These are phyloP conservation scores for Vanessa atalanta DNA, from an alignment of 1,140 invertebrate genomes.

Conservation along the genomic window DNA sequence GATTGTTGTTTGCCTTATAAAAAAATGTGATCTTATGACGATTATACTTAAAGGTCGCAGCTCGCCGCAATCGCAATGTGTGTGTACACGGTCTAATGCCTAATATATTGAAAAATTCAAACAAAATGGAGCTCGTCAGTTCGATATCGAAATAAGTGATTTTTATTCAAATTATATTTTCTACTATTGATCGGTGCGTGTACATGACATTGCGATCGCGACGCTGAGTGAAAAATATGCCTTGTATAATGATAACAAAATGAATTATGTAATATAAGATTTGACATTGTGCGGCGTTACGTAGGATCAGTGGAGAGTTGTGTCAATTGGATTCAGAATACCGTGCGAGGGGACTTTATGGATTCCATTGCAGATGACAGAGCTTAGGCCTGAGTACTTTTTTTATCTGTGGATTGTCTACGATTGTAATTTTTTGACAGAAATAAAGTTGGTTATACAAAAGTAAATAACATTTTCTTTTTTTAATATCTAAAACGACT, in stretches of 20 bases:
- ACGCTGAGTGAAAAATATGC: conserved; percentile 66
- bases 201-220: conserved; percentile 47
- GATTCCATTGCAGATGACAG: not conserved
- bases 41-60: conserved; percentile 73
- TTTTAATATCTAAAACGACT: no score
- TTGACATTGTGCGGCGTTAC: conserved; percentile 70
- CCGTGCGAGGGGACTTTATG: conserved; percentile 55
- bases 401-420: conserved; percentile 13
- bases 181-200: conserved; percentile 1
- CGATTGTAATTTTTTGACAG: not conserved
- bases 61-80: conserved; percentile 48
- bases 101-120: not conserved
- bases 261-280: conserved; percentile 78
- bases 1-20: conserved; percentile 80
- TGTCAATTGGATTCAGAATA: conserved; percentile 70
- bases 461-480: no score
- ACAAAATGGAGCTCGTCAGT: no score
- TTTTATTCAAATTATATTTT: conserved; percentile 4
- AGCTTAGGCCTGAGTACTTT: not conserved
- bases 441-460: no score
- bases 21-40: conserved; percentile 80
- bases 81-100: not conserved
- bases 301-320: conserved; percentile 61
- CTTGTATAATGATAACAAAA: conserved; percentile 79
- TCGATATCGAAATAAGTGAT: not conserved